Percentiles rank a stretch among this genome's conserved stretches.
These are phyloP conservation scores for Asbolus verrucosus DNA, from an alignment of 1,140 invertebrate species.

Conservation along the genomic window DNA sequence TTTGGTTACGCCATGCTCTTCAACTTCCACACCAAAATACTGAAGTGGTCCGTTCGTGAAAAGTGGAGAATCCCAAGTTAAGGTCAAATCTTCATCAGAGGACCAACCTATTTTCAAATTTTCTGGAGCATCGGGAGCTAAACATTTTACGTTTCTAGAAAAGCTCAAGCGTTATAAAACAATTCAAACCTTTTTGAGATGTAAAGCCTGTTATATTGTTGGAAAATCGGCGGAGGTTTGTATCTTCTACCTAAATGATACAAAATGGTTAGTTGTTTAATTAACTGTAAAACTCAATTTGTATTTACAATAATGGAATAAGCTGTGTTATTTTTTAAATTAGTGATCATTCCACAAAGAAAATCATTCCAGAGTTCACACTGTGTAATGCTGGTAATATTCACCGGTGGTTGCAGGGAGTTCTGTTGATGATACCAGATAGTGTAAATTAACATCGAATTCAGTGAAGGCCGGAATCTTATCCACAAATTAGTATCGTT, in stretches of 20 bases:
- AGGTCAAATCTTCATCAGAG: background rate
- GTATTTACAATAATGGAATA: background rate
- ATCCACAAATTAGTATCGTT: background rate
- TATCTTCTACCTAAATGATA: no score
- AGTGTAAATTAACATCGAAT: background rate
- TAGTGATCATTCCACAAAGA: background rate
- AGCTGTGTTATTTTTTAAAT: background rate
- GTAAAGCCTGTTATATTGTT: background rate
- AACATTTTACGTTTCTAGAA: background rate
- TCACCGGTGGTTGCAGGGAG: background rate
- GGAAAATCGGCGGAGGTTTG: no score
- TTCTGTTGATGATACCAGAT: background rate
- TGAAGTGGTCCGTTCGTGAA: no score
- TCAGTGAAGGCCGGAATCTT: background rate
- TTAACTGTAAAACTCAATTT: no score
- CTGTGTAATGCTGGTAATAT: background rate
- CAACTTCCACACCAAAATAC: no score
- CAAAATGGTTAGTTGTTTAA: no score
- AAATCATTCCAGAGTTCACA: constrained; percentile 1
- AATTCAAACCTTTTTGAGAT: background rate
- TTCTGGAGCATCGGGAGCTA: background rate
- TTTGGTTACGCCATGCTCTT: no score
- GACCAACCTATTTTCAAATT: background rate
- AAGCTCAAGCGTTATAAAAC: background rate
- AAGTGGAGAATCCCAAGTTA: no score